Conservation (phyloP, 92 coral and sea anemone genomes). For the Galaxea fascicularis region DNA sequence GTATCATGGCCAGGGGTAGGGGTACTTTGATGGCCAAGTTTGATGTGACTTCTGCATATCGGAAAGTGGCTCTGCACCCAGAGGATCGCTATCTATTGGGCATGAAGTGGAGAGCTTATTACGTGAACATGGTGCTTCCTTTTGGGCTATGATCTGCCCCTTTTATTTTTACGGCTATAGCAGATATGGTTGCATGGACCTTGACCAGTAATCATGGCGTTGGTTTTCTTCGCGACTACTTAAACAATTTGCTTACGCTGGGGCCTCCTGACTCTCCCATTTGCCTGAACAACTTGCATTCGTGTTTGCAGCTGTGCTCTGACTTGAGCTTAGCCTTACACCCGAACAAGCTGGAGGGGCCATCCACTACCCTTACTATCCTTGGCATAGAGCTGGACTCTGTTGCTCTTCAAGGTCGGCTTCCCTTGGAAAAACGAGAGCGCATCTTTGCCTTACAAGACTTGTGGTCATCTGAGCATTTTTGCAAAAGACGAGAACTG, state of each 20-base stretch:
- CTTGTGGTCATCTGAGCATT: too few species aligned
- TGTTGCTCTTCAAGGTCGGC: too few species aligned
- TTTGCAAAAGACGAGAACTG: too few species aligned
- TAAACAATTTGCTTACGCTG: not conserved
- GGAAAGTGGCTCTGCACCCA: not conserved
- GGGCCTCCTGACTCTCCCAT: not conserved
- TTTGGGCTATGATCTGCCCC: not conserved
- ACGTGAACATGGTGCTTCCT: not conserved
- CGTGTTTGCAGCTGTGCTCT: not conserved
- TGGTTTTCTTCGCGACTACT: not conserved
- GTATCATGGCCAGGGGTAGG: not conserved
- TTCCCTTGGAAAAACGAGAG: too few species aligned
- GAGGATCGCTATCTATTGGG: not conserved
- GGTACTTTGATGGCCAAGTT: conserved; percentile 9
- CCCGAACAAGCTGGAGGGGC: not conserved
- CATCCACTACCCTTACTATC: not conserved
- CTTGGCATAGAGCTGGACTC: too few species aligned
- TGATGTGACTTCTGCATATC: not conserved
- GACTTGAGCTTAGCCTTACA: not conserved
- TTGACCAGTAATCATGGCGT: not conserved
- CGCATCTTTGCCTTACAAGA: too few species aligned
- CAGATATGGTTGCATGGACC: not conserved
- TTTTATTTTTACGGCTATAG: not conserved
- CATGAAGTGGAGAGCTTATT: too few species aligned
- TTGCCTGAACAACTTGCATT: not conserved